Base-by-base conservation (phyloP, 2,797 vertebrate genomes). In the Eutrigla gurnardus region DNA sequence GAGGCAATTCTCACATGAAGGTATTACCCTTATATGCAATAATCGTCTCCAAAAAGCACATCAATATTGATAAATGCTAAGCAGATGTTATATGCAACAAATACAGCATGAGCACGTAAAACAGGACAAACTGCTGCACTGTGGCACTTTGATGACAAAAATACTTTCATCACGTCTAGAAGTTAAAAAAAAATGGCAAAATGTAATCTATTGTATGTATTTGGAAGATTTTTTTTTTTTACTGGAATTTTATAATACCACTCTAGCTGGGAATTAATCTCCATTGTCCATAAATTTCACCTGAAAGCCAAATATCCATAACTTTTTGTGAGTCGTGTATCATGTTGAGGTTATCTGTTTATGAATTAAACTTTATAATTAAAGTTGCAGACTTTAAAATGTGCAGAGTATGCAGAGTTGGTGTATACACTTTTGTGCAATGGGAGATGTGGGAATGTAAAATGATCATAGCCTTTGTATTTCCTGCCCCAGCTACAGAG, bases 1-100 rank as follows among this genome's bases (percentile, higher is more conserved):
- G 25, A 47, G 10, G 58, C 32, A 64, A 6, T 3, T 18, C 45
- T 12, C 33, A 17, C 5, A 11, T 40, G 8, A 59, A 84, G 90
- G 90, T 92, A 82, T 18, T 45, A 6, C 37, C n/a, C 32, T 46
- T 3, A 10, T 4, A 7, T 3, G 3, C n/a, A n/a, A 35, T 60
- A 40, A 39, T 1, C 35, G 6, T 17, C 14, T 36, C 7, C 10
- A 42, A 8, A 17, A n/a, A 6, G 13, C 42, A 35, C 15, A 45
- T 13, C 36, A 8, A 53, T n/a, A 42, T 13, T 7, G 2, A 60
- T 17, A 12, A 17, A 55, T 18, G 9, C 12, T 25, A 15, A 36
- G 14, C 18, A 59, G 6, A n/a, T 39, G 17, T 9, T 50, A 2
- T 5, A 0, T 25, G 35, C 46, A 50, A 6, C 25, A 33, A 60